Evolutionary conservation across 2,888 invertebrate genomes (phyloP).

Genomic region (Blastobasis lacticolella): DNA sequence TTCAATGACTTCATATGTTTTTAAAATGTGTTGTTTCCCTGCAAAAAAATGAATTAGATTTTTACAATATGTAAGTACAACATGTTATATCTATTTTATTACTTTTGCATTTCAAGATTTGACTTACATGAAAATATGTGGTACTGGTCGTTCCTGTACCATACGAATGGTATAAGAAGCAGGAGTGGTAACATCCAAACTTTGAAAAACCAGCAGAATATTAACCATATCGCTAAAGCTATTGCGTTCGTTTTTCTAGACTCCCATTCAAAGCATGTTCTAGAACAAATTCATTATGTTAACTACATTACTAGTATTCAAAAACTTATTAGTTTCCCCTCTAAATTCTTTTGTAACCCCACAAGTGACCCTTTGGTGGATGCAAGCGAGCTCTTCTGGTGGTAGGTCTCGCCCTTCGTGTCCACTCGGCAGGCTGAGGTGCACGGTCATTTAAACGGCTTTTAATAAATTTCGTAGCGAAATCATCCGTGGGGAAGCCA

Average conservation of each 20-base stretch:
- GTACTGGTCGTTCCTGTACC: slow-evolving; percentile 46
- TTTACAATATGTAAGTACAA: too few relatives aligned
- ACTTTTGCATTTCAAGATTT: too few relatives aligned
- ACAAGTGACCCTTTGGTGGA: too few relatives aligned
- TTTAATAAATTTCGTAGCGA: too few relatives aligned
- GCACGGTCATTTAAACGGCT: too few relatives aligned
- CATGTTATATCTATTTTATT: too few relatives aligned
- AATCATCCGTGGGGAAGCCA: too few relatives aligned
- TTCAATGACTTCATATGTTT: slow-evolving; percentile 15
- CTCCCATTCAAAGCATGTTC: slow-evolving; percentile 97
- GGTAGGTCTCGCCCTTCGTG: too few relatives aligned
- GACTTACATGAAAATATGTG: slow-evolving; percentile 41
- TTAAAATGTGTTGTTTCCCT: slow-evolving; percentile 24
- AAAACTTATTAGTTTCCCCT: too few relatives aligned
- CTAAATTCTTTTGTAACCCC: too few relatives aligned
- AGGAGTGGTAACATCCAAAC: slow-evolving; percentile 93
- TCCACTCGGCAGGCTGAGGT: too few relatives aligned
- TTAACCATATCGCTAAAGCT: slow-evolving; percentile 86
- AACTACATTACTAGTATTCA: not conserved
- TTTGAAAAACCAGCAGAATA: slow-evolving; percentile 92
- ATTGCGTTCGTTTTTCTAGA: slow-evolving; percentile 85
- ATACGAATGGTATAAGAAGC: slow-evolving; percentile 86
- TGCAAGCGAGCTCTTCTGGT: too few relatives aligned
- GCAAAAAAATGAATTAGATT: slow-evolving; percentile 8
- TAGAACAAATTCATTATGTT: slow-evolving; percentile 38